A percentile compares a stretch with the other conserved stretches of the same genome.
Evolutionary conservation across 2,113 vertebrate genomes (phyloP).

Genomic region (Toxotes jaculatrix): DNA sequence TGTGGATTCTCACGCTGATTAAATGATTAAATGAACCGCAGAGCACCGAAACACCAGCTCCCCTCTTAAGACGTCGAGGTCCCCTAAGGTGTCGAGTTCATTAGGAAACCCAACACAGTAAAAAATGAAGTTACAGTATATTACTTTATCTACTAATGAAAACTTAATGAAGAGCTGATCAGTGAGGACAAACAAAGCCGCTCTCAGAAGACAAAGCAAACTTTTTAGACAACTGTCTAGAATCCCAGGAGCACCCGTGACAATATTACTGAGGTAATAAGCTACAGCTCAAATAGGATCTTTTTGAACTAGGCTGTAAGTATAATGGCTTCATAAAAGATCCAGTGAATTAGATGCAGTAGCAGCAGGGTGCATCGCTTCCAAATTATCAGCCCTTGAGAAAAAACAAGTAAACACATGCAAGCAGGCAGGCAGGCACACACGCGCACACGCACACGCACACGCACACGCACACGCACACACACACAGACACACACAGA

Average conservation of each 20-base stretch:
- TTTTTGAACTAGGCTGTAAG: not conserved
- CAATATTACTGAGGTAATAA: not conserved
- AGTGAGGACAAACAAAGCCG: not conserved
- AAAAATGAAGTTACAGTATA: not conserved
- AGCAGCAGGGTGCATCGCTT: not conserved
- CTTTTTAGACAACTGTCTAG: not conserved
- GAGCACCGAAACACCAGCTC: not conserved
- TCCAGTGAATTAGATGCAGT: not conserved
- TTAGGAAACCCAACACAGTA: not conserved
- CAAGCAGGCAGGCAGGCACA: not conserved
- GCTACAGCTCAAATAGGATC: not conserved
- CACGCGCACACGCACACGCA: not conserved
- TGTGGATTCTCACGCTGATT: conserved; percentile 7
- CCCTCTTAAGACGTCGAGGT: not conserved
- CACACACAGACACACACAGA: not conserved
- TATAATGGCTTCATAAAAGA: not conserved
- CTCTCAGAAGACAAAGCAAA: not conserved
- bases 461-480: too few relatives aligned
- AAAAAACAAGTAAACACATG: conserved; percentile 16
- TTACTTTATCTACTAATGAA: not conserved
- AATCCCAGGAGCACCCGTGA: not conserved
- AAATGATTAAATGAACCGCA: conserved; percentile 11
- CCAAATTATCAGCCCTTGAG: conserved; percentile 1
- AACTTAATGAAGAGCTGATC: not conserved
- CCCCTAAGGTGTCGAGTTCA: not conserved